Evolutionary conservation across 2,797 vertebrate species (phyloP).

Genomic region (Acanthornis magna): DNA sequence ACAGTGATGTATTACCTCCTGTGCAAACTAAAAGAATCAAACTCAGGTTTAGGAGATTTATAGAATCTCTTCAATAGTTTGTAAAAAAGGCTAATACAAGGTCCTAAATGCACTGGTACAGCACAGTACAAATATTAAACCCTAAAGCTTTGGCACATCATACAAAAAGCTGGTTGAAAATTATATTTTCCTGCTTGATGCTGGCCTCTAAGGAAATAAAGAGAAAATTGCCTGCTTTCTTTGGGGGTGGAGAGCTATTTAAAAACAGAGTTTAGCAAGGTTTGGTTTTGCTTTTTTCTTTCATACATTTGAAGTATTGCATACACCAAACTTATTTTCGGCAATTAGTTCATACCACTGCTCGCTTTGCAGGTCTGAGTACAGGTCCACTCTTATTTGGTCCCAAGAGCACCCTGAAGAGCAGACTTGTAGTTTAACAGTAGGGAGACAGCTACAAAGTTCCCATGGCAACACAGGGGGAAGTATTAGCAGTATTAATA

Average conservation of each 20-base stretch:
- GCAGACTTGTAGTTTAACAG: not conserved
- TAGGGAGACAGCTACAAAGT: not conserved
- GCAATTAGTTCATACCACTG: not conserved
- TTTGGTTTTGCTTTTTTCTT: not conserved
- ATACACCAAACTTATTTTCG: not conserved
- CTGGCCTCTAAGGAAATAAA: not conserved
- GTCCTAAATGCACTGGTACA: not conserved
- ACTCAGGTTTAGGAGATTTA: not conserved
- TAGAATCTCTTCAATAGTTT: not conserved
- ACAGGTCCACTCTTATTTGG: not conserved
- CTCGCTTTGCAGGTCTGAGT: not conserved
- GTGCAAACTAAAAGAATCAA: not conserved
- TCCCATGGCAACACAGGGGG: not conserved
- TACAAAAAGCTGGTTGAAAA: not conserved
- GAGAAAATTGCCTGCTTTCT: not conserved
- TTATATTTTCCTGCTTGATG: not conserved
- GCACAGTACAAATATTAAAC: not conserved
- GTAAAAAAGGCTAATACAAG: not conserved
- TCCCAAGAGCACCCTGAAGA: not conserved
- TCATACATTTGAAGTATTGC: not conserved
- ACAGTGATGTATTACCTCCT: not conserved
- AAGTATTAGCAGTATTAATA: not conserved
- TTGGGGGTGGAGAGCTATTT: not conserved
- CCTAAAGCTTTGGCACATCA: not conserved
- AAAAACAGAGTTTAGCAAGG: not conserved